A percentile compares a stretch with the other conserved stretches of the same genome.
These are phyloP conservation scores for Psephotus haematonotus DNA, from an alignment of 2,113 vertebrate species.

Conservation along the genomic window DNA sequence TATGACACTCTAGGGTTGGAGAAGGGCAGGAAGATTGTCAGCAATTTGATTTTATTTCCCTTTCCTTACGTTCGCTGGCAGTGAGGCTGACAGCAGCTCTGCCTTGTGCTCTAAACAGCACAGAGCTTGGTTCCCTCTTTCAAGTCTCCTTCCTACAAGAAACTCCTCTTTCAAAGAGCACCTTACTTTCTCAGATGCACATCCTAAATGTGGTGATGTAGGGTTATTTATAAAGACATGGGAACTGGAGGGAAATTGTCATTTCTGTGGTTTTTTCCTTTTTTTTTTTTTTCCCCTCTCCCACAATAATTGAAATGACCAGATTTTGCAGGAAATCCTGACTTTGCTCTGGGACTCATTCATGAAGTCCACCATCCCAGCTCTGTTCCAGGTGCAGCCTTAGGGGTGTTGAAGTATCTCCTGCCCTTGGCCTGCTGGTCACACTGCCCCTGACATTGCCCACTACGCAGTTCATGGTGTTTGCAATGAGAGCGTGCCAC, in stretches of 20 bases:
- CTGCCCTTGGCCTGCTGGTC: neutral
- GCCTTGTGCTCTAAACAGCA: neutral
- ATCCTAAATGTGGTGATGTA: neutral
- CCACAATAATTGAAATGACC: neutral
- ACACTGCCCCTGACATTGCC: rapidly evolving
- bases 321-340: neutral
- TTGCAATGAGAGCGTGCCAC: neutral
- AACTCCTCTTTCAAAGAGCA: neutral
- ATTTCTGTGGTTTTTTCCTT: neutral
- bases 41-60: neutral
- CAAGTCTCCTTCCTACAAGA: neutral
- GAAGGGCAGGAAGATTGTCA: neutral
- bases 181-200: neutral
- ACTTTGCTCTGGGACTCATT: neutral
- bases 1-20: neutral
- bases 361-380: neutral
- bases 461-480: rapidly evolving
- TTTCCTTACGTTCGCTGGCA: neutral
- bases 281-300: neutral
- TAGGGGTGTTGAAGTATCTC: neutral
- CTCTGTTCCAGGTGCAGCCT: neutral
- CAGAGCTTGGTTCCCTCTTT: neutral
- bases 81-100: neutral
- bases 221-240: neutral
- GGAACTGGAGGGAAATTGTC: neutral